Evolutionary conservation across 2,797 vertebrate species (phyloP), one percentile per base, ranked within the genome.

Genomic region (Danio tinwini): DNA sequence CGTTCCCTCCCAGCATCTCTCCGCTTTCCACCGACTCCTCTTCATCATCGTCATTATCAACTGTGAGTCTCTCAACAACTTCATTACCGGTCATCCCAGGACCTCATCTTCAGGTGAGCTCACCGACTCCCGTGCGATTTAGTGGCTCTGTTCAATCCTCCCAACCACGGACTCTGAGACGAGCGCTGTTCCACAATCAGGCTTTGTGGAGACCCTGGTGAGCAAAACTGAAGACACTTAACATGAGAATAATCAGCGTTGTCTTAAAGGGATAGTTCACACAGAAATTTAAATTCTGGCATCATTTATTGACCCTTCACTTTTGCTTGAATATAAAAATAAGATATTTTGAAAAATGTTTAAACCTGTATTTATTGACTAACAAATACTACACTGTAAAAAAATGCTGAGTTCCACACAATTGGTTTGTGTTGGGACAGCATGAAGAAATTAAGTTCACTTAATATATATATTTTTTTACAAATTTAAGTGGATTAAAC

Each of bases 201-300:
- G 17, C 64, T 16, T 68, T 86, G 37, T 86, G 86, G 87, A 86
- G 88, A 63, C 86, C 86, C 11, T 88, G 88, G 88, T 83, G 82
- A 85, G 55, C 63, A 55, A 14, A 58, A 19, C 16, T 39, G 10
- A 39, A 74, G 50, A 50, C 47, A 19, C 56, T 49, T 37, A 59
- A 5, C 21, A 53, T 72, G 37, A 29, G 44, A 58, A 52, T 12
- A 7, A 65, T 37, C 40, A n/a, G 49, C 64, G 74, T 7, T 76
- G 6, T 14, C 6, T 19, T 13, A 52, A 13, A 52, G 49, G 5
- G 9, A 52, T 29, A 29, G 29, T 29, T 29, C 29, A 29, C 29
- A 29, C 29, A 29, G 29, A 29, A 29, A 29, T 29, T 29, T 29
- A 29, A 29, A 29, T 29, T 29, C 29, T 29, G 29, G 29, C 29